Conservation (phyloP, 2,113 vertebrate species). For the Callorhinus ursinus region DNA sequence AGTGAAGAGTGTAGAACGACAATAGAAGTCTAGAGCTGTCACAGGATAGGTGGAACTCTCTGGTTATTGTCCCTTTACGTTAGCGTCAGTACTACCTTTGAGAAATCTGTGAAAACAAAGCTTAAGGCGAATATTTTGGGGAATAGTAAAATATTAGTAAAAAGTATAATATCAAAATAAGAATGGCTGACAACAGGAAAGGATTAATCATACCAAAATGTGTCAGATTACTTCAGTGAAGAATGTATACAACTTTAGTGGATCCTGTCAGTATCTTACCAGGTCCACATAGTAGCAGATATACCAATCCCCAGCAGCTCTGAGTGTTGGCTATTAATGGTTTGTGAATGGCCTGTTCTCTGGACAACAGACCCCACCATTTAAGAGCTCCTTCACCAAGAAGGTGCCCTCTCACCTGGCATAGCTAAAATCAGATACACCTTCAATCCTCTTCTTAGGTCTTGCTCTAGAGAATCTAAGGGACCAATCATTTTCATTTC, state of each 20-base stretch:
- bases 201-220: not conserved
- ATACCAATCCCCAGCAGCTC: rapidly evolving
- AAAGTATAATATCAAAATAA: not conserved
- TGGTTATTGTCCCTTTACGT: not conserved
- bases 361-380: not conserved
- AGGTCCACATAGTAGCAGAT: not conserved
- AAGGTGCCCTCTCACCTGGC: not conserved
- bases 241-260: not conserved
- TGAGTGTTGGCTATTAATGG: not conserved
- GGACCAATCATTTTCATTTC: not conserved
- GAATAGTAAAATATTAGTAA: not conserved
- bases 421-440: not conserved
- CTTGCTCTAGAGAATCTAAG: not conserved
- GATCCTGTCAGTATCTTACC: not conserved
- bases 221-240: not conserved
- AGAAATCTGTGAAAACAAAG: not conserved
- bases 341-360: not conserved
- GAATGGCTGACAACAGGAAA: not conserved
- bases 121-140: not conserved
- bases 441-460: not conserved
- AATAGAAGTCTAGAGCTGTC: not conserved
- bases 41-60: not conserved
- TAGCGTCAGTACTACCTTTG: not conserved
- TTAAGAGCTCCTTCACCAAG: not conserved
- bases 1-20: not conserved